Percentiles rank a stretch among this genome's conserved stretches.
Evolutionary conservation across 2,113 vertebrate species (phyloP).

Genomic region (Cricetomys ansorgei): DNA sequence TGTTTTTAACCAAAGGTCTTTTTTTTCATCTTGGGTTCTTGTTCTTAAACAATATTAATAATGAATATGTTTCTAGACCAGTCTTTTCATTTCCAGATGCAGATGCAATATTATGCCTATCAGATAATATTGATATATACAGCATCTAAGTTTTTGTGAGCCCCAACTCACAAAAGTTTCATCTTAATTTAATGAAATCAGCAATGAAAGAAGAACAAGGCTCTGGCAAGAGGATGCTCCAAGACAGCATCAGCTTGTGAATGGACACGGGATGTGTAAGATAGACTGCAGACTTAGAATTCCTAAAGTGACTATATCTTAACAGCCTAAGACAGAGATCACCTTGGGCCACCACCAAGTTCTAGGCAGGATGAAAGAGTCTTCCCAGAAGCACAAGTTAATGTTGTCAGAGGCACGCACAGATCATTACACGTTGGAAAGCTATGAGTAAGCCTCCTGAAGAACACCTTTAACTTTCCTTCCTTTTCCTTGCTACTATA

Average conservation of each 20-base stretch:
- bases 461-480: conserved; percentile 13
- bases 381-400: conserved; percentile 10
- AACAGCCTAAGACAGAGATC: conserved; percentile 5
- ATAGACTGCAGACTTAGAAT: conserved; percentile 4
- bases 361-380: conserved; percentile 20
- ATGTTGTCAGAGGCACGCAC: background rate
- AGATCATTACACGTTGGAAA: conserved; percentile 5
- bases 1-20: conserved; percentile 11
- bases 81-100: background rate
- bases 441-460: background rate
- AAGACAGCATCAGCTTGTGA: background rate
- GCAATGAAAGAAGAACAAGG: background rate
- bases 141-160: conserved; percentile 36
- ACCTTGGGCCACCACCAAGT: background rate
- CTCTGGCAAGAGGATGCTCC: conserved; percentile 10
- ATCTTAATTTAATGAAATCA: conserved; percentile 18
- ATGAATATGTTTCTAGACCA: background rate
- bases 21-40: conserved; percentile 6
- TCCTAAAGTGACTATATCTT: background rate
- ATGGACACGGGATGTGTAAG: background rate
- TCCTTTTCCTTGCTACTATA: conserved; percentile 34
- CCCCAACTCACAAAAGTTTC: too few species aligned
- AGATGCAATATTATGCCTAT: conserved; percentile 5
- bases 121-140: conserved; percentile 9
- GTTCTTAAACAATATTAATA: conserved; percentile 32